Percentiles rank a stretch among this genome's conserved stretches.
phyloP scores from a whole-genome alignment of 2,888 invertebrate genomes.

The Dicyrtomina minuta region DNA sequence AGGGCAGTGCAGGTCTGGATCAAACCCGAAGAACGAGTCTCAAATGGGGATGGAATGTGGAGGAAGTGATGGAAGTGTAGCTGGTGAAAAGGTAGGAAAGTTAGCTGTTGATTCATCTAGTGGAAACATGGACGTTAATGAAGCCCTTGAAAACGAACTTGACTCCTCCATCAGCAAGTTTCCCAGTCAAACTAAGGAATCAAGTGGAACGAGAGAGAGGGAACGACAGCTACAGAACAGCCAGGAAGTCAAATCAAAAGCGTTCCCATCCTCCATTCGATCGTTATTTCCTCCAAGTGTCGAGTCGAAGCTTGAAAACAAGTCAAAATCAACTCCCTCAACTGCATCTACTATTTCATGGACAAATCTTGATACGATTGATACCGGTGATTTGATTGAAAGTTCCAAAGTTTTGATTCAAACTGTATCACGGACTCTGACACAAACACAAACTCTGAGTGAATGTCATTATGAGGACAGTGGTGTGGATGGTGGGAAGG shows the following conservation, averaged over 20 bases:
- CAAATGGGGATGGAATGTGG: not conserved
- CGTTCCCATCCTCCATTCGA: not conserved
- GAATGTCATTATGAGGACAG: not conserved
- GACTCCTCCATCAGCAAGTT: not conserved
- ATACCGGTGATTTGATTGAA: conserved; percentile 38
- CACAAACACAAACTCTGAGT: not conserved
- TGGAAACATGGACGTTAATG: conserved; percentile 15
- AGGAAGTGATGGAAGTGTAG: not conserved
- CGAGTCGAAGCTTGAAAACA: not conserved
- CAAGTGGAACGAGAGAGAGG: not conserved
- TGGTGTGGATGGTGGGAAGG: not conserved
- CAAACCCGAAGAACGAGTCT: not conserved
- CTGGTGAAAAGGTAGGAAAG: conserved; percentile 3
- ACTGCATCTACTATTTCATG: conserved; percentile 16
- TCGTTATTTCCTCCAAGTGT: conserved; percentile 9
- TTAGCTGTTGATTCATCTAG: conserved; percentile 20
- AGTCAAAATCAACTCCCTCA: not conserved
- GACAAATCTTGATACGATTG: conserved; percentile 22
- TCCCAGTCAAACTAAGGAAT: too few species aligned
- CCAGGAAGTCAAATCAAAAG: not conserved
- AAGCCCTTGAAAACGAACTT: conserved; percentile 24
- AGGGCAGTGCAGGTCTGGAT: not conserved
- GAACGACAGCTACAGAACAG: not conserved
- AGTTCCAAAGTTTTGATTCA: conserved; percentile 48
- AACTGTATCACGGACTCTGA: conserved; percentile 42